Conservation (phyloP, 2,797 vertebrate species). For the Peromyscus aztecus region DNA sequence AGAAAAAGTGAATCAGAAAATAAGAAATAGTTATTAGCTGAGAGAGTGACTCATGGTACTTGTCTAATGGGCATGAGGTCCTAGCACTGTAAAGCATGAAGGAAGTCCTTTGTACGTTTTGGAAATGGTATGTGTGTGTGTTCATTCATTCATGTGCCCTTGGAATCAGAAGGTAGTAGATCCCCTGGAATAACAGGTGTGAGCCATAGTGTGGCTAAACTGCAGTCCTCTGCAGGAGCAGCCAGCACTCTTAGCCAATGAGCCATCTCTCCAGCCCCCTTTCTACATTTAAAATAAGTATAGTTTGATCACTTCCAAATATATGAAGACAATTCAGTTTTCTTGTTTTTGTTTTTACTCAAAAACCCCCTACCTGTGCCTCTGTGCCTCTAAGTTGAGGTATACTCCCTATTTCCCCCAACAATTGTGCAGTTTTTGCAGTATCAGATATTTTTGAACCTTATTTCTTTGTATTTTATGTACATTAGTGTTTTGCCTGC, state of each 20-base stretch:
- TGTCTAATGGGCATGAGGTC: background rate
- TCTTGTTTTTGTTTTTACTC: background rate
- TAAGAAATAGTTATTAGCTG: background rate
- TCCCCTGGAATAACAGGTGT: too few species aligned
- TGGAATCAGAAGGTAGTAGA: too few species aligned
- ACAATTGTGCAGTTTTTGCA: too few species aligned
- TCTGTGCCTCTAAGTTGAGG: too few species aligned
- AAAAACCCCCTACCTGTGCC: too few species aligned
- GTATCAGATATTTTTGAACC: too few species aligned
- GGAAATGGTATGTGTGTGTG: background rate
- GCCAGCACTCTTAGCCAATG: background rate
- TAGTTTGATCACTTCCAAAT: constrained; percentile 25
- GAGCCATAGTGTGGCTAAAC: background rate
- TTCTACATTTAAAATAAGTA: constrained; percentile 33
- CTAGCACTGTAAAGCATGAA: background rate
- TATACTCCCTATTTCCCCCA: too few species aligned
- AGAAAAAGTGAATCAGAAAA: background rate
- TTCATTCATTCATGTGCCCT: too few species aligned
- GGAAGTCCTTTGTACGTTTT: constrained; percentile 29
- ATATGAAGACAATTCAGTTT: background rate
- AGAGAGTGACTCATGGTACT: background rate
- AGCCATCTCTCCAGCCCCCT: background rate
- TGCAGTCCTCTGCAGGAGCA: background rate
- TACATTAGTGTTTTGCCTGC: too few species aligned
- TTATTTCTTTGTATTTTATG: too few species aligned